Percentiles rank a stretch among this genome's conserved stretches.
phyloP scores from a whole-genome alignment of 2,888 invertebrate species.

The Agrochola circellaris region DNA sequence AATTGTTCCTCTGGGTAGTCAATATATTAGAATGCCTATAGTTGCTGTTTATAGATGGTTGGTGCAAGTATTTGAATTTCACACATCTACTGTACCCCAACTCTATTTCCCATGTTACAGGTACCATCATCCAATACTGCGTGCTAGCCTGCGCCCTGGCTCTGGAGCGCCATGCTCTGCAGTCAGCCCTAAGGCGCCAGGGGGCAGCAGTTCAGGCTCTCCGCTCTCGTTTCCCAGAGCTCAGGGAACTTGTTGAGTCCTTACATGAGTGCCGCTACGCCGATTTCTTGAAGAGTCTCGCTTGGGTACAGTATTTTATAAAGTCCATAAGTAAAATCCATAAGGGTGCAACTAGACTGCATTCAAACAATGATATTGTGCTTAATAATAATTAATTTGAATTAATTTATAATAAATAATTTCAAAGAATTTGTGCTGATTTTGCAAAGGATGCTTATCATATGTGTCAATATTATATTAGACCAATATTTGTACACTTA shows the following conservation, averaged over 20 bases:
- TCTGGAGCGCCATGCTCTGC: constrained; percentile 89
- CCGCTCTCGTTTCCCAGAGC: constrained; percentile 92
- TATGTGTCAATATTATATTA: not conserved
- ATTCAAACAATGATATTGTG: not conserved
- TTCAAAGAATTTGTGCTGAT: not conserved
- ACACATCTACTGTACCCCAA: not conserved
- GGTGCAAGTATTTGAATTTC: too few species aligned
- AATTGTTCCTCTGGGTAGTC: not conserved
- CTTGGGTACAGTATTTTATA: constrained; percentile 79
- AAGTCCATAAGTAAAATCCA: not conserved
- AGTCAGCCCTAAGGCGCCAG: constrained; percentile 89
- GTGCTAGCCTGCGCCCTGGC: constrained; percentile 91
- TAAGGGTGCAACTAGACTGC: not conserved
- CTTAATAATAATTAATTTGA: not conserved
- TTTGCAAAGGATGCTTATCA: not conserved
- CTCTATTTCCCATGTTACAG: constrained; percentile 80
- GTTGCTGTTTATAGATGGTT: not conserved
- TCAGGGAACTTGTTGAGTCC: constrained; percentile 93
- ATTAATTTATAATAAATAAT: not conserved
- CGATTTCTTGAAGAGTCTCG: constrained; percentile 93
- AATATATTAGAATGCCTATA: not conserved
- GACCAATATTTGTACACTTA: not conserved
- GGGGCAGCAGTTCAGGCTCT: constrained; percentile 94
- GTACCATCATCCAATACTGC: constrained; percentile 91
- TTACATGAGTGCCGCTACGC: constrained; percentile 98